A percentile compares a stretch with the other conserved stretches of the same genome.
phyloP scores from a whole-genome alignment of 1,140 invertebrate genomes.

The Brachionus asplanchnoidis region DNA sequence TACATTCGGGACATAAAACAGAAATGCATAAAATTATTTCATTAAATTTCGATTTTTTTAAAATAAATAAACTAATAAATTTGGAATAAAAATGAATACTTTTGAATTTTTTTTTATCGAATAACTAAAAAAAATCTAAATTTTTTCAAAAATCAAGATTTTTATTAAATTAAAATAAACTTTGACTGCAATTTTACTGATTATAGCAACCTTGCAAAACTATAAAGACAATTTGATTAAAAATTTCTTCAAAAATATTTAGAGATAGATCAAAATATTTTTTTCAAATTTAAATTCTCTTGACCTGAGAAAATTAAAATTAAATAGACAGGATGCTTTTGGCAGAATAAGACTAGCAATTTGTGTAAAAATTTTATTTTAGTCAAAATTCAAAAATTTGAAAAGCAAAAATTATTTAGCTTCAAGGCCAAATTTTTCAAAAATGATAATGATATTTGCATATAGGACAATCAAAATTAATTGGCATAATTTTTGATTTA shows the following conservation, averaged over 20 bases:
- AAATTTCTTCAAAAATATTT: background rate
- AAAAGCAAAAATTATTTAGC: background rate
- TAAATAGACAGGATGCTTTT: background rate
- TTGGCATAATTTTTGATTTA: background rate
- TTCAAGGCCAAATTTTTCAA: background rate
- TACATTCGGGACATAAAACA: too few species aligned
- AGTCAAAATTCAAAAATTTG: background rate
- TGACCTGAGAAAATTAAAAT: background rate
- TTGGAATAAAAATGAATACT: too few species aligned
- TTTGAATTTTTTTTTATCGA: too few species aligned
- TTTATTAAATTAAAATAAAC: too few species aligned
- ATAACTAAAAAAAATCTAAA: too few species aligned
- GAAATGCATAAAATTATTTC: too few species aligned
- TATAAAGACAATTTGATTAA: background rate
- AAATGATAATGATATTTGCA: background rate
- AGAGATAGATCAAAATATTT: background rate
- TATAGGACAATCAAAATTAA: background rate
- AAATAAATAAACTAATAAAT: too few species aligned
- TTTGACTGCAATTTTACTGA: too few species aligned
- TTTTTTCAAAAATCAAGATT: too few species aligned
- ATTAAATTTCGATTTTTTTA: too few species aligned
- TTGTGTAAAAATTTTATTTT: background rate
- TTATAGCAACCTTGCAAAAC: background rate
- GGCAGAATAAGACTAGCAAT: background rate
- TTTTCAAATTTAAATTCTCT: background rate